phyloP scores from a whole-genome alignment of 2,113 vertebrate genomes.

The Hiodon alosoides region DNA sequence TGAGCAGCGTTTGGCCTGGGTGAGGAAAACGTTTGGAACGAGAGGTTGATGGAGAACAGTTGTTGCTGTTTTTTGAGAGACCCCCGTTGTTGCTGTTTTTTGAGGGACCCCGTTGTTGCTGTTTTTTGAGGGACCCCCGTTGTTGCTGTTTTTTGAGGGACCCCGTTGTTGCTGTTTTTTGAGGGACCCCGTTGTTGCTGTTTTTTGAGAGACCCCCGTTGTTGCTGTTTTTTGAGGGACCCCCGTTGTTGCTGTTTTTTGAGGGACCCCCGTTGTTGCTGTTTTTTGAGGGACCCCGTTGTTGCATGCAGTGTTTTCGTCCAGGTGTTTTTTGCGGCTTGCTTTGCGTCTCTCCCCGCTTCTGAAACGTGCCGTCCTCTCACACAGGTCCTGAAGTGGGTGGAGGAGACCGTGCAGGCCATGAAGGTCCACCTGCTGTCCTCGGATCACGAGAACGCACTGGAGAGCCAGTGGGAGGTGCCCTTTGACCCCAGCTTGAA shows the following conservation, averaged over 20 bases:
- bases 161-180: not conserved
- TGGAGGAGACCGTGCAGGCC: constrained; percentile 82
- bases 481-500: constrained; percentile 83
- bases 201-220: no score
- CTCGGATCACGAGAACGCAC: constrained; percentile 71
- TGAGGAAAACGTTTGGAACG: not conserved
- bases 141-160: no score
- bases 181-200: not conserved
- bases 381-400: constrained; percentile 84
- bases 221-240: not conserved
- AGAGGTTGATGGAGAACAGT: not conserved
- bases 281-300: no score
- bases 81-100: not conserved
- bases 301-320: no score
- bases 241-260: no score
- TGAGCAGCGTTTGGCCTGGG: constrained; percentile 35
- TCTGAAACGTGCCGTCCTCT: not conserved
- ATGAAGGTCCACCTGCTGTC: constrained; percentile 87
- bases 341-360: not conserved
- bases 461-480: constrained; percentile 72
- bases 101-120: no score
- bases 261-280: no score
- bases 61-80: not conserved
- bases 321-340: no score
- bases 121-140: not conserved